phyloP scores from a whole-genome alignment of 2,113 vertebrate genomes.

The Varanus salvator region DNA sequence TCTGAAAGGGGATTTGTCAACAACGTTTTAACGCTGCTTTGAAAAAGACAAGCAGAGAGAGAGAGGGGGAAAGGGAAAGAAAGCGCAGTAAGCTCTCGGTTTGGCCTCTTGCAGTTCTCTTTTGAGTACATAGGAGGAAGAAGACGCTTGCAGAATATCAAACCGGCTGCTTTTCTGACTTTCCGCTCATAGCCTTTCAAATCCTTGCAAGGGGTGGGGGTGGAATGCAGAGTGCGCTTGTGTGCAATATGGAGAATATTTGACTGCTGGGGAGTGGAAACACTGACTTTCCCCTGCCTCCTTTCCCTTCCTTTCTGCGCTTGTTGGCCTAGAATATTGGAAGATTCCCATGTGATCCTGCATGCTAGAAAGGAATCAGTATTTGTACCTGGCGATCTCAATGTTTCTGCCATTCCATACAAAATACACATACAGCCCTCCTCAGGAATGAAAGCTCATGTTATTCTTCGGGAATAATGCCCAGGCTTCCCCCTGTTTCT shows the following conservation, averaged over 20 bases:
- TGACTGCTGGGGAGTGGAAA: constrained; percentile 40
- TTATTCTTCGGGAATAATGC: constrained; percentile 40
- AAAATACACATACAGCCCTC: not conserved
- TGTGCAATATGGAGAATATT: not conserved
- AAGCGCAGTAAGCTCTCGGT: constrained; percentile 7
- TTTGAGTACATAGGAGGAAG: constrained; percentile 30
- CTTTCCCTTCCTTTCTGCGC: constrained; percentile 14
- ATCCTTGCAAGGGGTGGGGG: not conserved
- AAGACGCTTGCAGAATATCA: constrained; percentile 58
- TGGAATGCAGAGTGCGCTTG: constrained; percentile 7
- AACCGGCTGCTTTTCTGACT: constrained; percentile 53
- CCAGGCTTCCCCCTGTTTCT: not conserved
- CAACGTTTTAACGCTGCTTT: constrained; percentile 42
- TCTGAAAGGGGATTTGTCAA: constrained; percentile 60
- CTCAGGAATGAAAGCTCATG: constrained; percentile 10
- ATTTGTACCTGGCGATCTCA: constrained; percentile 19
- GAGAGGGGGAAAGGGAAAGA: no score
- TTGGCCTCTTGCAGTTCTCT: constrained; percentile 37
- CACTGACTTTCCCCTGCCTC: constrained; percentile 5
- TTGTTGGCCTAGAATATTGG: constrained; percentile 49
- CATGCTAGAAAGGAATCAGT: constrained; percentile 38
- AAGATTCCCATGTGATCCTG: not conserved
- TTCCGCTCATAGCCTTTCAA: constrained; percentile 44
- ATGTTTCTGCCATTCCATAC: not conserved
- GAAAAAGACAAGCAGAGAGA: not conserved